phyloP scores from a whole-genome alignment of 2,888 invertebrate genomes.

The Cantharis nigra region DNA sequence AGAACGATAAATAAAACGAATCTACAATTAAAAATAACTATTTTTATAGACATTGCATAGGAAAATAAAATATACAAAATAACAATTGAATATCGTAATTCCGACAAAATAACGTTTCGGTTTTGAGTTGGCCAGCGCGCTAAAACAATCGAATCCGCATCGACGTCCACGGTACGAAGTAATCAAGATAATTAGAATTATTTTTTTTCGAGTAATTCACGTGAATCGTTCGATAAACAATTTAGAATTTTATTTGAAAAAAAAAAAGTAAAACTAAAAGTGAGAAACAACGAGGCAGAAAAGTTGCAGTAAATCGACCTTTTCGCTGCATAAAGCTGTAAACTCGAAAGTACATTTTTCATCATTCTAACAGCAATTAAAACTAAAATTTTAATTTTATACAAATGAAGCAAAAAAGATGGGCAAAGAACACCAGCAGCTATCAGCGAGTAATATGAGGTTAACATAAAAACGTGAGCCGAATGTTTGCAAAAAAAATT shows the following conservation, averaged over 20 bases:
- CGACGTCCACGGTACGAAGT: background rate
- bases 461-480: slow-evolving; percentile 6
- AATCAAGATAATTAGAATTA: background rate
- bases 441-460: background rate
- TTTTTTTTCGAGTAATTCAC: background rate
- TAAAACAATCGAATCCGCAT: background rate
- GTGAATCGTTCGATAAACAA: background rate
- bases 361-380: background rate
- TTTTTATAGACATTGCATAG: background rate
- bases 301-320: background rate
- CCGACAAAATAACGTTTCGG: background rate
- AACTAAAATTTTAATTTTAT: background rate
- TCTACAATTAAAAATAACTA: background rate
- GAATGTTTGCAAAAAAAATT: slow-evolving; percentile 19
- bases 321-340: background rate
- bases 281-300: background rate
- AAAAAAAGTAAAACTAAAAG: background rate
- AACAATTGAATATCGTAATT: background rate
- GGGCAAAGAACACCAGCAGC: background rate
- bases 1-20: background rate
- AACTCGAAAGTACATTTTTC: background rate
- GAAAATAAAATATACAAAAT: background rate
- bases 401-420: background rate
- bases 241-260: background rate
- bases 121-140: background rate